Base-by-base conservation (phyloP, 1,140 invertebrate genomes). In the Colletes latitarsis region DNA sequence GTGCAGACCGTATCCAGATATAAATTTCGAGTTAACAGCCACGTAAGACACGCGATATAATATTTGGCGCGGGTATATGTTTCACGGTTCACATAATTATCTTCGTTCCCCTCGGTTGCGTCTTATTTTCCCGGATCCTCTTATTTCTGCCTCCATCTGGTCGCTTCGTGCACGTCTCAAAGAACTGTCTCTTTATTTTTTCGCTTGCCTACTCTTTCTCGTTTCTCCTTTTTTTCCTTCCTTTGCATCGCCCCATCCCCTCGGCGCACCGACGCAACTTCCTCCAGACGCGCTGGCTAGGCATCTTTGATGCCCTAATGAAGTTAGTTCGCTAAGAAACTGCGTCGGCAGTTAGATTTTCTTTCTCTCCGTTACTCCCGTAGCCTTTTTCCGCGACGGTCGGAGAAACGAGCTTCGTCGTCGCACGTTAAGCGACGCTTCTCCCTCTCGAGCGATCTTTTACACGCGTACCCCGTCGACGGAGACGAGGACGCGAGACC, bases 301-400 rank as follows among this genome's bases (percentile, higher is more conserved):
- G 21, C 80, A 84, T 82, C 87, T 89, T 89, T 89, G 88, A 89
- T 88, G 81, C 83, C 63, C 70, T 85, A 87, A 89, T 67, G 77
- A 89, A 88, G 79, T 88, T 85, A 87, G 81, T 82, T 83, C 71
- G 60, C 75, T 81, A 85, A 86, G 84, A 86, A 88, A 87, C 75
- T 85, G 68, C 70, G 64, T 72, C 75, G 85, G 78, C 83, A 57
- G 62, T 57, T 70, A 41, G 75, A 66, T 14, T 75, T 19, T 52
- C 41, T 21, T 17, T 4, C 63, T 8, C 30, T 9, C 14, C 14
- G 3, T 49, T 6, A 14, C 53, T 41, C 63, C 14, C 21, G n/a
- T 6, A 30, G 46, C 41, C 58, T 70, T 21, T 66, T 39, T 6
- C 49, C 19, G 19, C 46, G 8, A 10, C 49, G 49, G 9, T 12